phyloP scores from a whole-genome alignment of 2,797 vertebrate genomes.

The Discoglossus pictus region DNA sequence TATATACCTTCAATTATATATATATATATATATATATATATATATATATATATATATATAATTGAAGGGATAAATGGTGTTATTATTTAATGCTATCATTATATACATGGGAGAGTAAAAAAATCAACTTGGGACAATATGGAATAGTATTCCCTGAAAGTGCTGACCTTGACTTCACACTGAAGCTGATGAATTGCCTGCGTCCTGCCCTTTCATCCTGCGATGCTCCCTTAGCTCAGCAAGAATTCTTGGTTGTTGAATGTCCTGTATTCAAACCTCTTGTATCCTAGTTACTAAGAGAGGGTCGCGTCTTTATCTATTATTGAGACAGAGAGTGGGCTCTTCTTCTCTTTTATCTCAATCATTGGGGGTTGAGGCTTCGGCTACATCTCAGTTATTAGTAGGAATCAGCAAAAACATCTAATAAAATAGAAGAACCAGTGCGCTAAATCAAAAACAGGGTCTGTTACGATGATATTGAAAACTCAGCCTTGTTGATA shows the following conservation, averaged over 20 bases:
- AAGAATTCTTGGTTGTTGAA: background rate
- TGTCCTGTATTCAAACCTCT: too few species aligned
- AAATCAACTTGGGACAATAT: conserved; percentile 4
- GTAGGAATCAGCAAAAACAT: too few species aligned
- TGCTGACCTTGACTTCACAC: conserved; percentile 34
- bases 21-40: too few species aligned
- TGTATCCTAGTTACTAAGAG: conserved; percentile 6
- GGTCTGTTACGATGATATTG: too few species aligned
- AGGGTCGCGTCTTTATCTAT: background rate
- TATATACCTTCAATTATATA: too few species aligned
- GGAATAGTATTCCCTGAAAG: conserved; percentile 8
- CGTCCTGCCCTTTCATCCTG: conserved; percentile 13
- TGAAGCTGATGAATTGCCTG: conserved; percentile 24
- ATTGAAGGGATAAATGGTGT: conserved; percentile 29
- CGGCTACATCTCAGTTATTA: background rate
- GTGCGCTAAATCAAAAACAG: too few species aligned
- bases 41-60: too few species aligned
- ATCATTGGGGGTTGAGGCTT: conserved; percentile 25
- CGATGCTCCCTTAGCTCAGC: conserved; percentile 9
- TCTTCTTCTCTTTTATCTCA: conserved; percentile 4
- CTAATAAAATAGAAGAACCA: too few species aligned
- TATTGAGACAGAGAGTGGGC: background rate
- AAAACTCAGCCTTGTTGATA: too few species aligned
- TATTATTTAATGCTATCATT: too few species aligned
- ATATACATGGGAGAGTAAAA: too few species aligned